phyloP scores from a whole-genome alignment of 2,888 invertebrate genomes.

The Hyles lineata region DNA sequence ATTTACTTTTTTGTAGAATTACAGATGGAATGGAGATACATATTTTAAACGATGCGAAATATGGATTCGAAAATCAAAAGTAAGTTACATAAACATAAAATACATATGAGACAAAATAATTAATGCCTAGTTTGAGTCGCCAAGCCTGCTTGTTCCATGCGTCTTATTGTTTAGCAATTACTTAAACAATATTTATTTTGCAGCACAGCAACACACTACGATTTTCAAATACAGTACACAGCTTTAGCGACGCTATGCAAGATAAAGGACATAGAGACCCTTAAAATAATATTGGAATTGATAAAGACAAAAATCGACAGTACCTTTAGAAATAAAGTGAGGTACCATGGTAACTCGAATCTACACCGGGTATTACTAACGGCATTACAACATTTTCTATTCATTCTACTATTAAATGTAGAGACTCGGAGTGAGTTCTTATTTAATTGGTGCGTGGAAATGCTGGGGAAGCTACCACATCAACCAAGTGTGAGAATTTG shows the following conservation, averaged over 20 bases:
- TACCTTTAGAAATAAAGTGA: slow-evolving; percentile 65
- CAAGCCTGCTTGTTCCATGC: background rate
- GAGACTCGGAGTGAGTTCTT: slow-evolving; percentile 21
- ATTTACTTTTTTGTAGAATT: slow-evolving; percentile 59
- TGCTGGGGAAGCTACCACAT: slow-evolving; percentile 71
- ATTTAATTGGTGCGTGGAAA: slow-evolving; percentile 63
- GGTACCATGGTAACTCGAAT: slow-evolving; percentile 76
- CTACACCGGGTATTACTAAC: slow-evolving; percentile 66
- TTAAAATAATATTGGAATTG: slow-evolving; percentile 53
- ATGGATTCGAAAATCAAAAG: slow-evolving; percentile 48
- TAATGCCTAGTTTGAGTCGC: no score
- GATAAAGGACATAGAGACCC: slow-evolving; percentile 53
- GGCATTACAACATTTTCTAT: slow-evolving; percentile 66
- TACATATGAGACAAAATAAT: no score
- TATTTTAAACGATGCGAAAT: slow-evolving; percentile 55
- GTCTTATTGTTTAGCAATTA: background rate
- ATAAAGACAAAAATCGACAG: slow-evolving; percentile 64
- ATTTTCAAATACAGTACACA: slow-evolving; percentile 65
- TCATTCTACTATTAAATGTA: slow-evolving; percentile 49
- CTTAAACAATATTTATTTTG: slow-evolving; percentile 39
- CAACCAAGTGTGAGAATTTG: slow-evolving; percentile 70
- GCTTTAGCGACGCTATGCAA: slow-evolving; percentile 57
- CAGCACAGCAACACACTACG: slow-evolving; percentile 63
- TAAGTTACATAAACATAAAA: slow-evolving; percentile 44
- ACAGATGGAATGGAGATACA: slow-evolving; percentile 61